Conservation (phyloP, 64 coral and sea anemone genomes). For the Platygyra sinensis region DNA sequence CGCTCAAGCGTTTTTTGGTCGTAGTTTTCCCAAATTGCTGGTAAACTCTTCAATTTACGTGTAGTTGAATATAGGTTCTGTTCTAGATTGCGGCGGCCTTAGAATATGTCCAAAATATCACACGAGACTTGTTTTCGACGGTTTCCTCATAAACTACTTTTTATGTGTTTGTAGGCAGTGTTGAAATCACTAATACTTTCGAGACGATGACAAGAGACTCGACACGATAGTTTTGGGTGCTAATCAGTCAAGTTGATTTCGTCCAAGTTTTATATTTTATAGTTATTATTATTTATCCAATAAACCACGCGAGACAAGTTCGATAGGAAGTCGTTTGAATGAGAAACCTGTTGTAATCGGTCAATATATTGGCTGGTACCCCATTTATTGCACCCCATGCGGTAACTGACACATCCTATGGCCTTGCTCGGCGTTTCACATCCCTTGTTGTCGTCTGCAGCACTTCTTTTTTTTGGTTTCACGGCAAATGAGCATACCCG, state of each 20-base stretch:
- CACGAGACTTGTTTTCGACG: no score
- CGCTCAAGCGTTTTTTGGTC: no score
- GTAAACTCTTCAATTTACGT: no score
- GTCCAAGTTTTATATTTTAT: background rate
- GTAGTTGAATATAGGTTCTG: no score
- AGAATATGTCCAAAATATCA: no score
- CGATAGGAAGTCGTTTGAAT: background rate
- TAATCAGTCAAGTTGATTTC: background rate
- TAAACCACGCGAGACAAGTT: background rate
- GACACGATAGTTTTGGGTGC: background rate
- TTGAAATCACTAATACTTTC: no score
- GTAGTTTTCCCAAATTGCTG: no score
- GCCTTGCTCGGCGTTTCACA: background rate
- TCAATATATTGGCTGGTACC: background rate
- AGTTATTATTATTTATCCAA: background rate
- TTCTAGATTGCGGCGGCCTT: no score
- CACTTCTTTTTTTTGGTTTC: background rate
- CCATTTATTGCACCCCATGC: background rate
- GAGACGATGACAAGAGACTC: background rate
- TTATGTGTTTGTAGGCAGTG: no score
- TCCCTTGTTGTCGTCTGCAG: constrained; percentile 10
- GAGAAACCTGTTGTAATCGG: background rate
- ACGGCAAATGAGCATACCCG: background rate
- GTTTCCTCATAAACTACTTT: no score
- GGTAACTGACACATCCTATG: background rate